Evolutionary conservation across 2,888 invertebrate genomes (phyloP).

Genomic region (Drosophila planitibia): DNA sequence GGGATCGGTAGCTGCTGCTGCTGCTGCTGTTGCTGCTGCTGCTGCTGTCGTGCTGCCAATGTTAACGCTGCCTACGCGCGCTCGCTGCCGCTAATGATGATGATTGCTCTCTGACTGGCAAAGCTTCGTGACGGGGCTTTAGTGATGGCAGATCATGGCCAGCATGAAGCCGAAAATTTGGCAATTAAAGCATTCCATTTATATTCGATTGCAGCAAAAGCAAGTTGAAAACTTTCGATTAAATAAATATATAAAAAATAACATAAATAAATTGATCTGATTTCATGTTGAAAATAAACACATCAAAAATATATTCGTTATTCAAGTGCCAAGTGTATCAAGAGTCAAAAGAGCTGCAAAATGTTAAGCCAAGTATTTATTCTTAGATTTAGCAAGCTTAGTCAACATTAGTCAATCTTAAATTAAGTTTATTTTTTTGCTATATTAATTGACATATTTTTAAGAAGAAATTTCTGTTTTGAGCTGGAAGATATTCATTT

Average conservation of each 20-base stretch:
- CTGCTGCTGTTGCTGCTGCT: conserved; percentile 5
- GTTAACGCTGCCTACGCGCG: conserved; percentile 46
- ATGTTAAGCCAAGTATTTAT: not conserved
- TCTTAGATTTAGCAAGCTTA: not conserved
- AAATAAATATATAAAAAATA: not conserved
- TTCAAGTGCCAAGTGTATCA: not conserved
- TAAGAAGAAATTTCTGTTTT: not conserved
- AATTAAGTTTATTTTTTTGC: not conserved
- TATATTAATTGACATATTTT: not conserved
- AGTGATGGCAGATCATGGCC: conserved; percentile 34
- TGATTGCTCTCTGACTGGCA: conserved; percentile 56
- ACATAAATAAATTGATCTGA: not conserved
- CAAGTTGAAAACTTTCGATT: too few relatives aligned
- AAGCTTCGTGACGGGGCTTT: conserved; percentile 29
- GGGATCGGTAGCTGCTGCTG: conserved; percentile 28
- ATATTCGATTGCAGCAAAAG: not conserved
- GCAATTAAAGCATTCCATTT: not conserved
- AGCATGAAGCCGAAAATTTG: conserved; percentile 1
- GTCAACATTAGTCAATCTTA: fast-evolving
- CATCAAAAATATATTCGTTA: not conserved
- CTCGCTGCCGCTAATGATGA: conserved; percentile 59
- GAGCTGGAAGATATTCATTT: not conserved
- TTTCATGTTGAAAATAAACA: not conserved
- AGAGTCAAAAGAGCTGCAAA: not conserved
- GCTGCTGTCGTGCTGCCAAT: conserved; percentile 16